Evolutionary conservation across 2,113 vertebrate genomes (phyloP).

Genomic region (Parus major): DNA sequence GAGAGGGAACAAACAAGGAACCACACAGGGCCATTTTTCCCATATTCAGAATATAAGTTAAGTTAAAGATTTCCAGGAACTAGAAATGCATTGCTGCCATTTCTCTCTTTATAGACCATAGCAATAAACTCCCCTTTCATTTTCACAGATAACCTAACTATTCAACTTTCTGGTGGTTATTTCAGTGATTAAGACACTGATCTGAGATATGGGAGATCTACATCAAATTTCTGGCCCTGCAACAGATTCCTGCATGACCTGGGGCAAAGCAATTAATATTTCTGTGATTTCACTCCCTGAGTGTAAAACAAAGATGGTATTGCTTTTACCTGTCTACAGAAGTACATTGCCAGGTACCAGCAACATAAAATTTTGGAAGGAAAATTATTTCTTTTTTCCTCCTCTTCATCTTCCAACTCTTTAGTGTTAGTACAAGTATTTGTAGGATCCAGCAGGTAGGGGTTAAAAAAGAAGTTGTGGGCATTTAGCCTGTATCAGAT

Average conservation of each 20-base stretch:
- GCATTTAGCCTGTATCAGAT: not conserved
- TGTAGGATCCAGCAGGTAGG: not conserved
- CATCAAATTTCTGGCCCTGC: conserved; percentile 1
- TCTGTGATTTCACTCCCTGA: not conserved
- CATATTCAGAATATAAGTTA: not conserved
- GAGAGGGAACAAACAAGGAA: not conserved
- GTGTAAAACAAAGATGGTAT: not conserved
- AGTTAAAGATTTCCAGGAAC: not conserved
- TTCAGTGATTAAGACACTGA: not conserved
- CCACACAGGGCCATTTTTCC: not conserved
- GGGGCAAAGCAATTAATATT: not conserved
- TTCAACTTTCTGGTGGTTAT: not conserved
- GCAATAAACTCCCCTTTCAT: not conserved
- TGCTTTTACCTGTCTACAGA: not conserved
- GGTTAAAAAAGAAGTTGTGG: accelerated
- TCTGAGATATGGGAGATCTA: not conserved
- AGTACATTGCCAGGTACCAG: not conserved
- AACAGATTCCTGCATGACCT: not conserved
- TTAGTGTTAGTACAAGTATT: not conserved
- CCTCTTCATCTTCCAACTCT: not conserved
- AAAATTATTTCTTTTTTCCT: not conserved
- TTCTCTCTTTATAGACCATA: not conserved
- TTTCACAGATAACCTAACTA: not conserved
- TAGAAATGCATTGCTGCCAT: not conserved
- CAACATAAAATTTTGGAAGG: not conserved